Conservation (phyloP, 1,140 invertebrate species). For the Eueides isabella region DNA sequence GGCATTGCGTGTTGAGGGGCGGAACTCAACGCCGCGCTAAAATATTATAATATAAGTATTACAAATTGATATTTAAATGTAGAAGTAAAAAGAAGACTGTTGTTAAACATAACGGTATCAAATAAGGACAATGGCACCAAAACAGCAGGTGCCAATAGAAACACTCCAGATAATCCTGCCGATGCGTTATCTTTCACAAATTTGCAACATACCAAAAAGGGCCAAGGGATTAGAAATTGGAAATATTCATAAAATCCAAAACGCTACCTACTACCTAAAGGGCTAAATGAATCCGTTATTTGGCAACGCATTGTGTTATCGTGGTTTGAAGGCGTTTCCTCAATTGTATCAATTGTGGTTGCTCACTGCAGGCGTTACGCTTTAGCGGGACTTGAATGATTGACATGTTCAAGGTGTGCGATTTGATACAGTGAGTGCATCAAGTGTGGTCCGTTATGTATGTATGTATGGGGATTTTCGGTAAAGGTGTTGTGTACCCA, state of each 20-base stretch:
- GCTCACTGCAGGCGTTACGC: slow-evolving; percentile 9
- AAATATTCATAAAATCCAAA: slow-evolving; percentile 1
- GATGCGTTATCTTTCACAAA: neutral
- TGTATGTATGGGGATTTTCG: neutral
- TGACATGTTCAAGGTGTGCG: slow-evolving; percentile 45
- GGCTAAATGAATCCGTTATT: slow-evolving; percentile 43
- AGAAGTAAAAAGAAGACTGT: neutral
- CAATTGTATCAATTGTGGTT: slow-evolving; percentile 58
- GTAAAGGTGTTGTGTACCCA: neutral
- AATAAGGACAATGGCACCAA: neutral
- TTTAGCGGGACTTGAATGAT: slow-evolving; percentile 40
- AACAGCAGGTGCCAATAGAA: slow-evolving; percentile 34
- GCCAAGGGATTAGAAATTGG: neutral
- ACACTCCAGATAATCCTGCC: slow-evolving; percentile 31
- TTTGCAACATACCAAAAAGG: neutral
- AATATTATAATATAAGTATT: neutral
- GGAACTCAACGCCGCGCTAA: too few relatives aligned
- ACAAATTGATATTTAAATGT: neutral
- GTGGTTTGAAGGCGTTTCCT: slow-evolving; percentile 45
- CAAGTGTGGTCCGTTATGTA: slow-evolving; percentile 44
- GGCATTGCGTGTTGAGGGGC: too few relatives aligned
- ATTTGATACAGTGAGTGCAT: slow-evolving; percentile 31
- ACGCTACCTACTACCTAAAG: slow-evolving; percentile 21
- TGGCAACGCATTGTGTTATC: slow-evolving; percentile 15
- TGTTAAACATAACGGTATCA: neutral